These are phyloP conservation scores for Quiscalus mexicanus DNA, from an alignment of 2,113 vertebrate species.

Conservation along the genomic window DNA sequence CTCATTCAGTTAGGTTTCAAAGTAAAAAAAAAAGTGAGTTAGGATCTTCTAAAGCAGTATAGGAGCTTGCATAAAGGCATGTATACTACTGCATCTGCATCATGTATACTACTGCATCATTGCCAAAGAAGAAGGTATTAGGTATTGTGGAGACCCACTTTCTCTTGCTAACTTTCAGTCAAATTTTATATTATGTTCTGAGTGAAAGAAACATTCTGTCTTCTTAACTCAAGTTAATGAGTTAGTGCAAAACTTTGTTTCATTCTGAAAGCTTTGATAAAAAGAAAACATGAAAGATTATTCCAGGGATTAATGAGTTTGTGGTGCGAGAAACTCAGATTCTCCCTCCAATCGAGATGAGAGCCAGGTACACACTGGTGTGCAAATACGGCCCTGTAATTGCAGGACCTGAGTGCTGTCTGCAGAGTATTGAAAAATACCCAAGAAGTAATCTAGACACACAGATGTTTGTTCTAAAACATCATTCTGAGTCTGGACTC, in stretches of 20 bases:
- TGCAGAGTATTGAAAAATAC: neutral
- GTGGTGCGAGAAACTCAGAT: neutral
- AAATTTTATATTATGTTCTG: neutral
- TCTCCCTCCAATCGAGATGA: neutral
- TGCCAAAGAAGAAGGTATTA: neutral
- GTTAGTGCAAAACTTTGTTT: neutral
- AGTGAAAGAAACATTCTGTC: neutral
- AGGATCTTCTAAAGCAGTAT: neutral
- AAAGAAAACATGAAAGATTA: neutral
- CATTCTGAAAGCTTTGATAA: neutral
- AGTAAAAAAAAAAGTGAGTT: neutral
- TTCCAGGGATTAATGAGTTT: neutral
- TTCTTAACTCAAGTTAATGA: neutral
- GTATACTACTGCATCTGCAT: neutral
- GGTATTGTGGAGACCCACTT: neutral
- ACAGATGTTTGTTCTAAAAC: neutral
- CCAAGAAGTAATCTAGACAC: neutral
- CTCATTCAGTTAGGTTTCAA: neutral
- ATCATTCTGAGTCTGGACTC: neutral
- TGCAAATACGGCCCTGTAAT: neutral
- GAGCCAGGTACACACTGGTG: accelerated
- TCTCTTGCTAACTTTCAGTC: neutral
- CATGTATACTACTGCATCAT: neutral
- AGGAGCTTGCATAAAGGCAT: neutral
- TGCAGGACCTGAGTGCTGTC: neutral